phyloP scores from a whole-genome alignment of 1,140 invertebrate species.

The Lepidurus packardi region DNA sequence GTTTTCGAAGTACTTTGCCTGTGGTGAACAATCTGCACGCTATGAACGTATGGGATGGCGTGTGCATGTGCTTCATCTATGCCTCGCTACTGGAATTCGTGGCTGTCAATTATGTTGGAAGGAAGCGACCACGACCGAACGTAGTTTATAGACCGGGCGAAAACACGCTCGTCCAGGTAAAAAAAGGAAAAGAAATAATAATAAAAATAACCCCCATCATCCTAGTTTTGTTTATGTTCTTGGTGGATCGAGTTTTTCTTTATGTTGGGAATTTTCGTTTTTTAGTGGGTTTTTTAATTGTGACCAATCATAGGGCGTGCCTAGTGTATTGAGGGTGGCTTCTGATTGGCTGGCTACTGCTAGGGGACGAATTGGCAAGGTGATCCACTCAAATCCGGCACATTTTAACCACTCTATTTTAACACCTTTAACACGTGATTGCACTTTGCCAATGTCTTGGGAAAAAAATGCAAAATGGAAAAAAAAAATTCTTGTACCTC shows the following conservation, averaged over 20 bases:
- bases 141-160: slow-evolving; percentile 81
- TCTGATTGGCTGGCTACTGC: slow-evolving; percentile 26
- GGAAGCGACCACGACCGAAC: slow-evolving; percentile 80
- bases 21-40: slow-evolving; percentile 88
- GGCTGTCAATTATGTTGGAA: slow-evolving; percentile 87
- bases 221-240: neutral
- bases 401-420: slow-evolving; percentile 11
- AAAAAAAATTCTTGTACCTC: neutral
- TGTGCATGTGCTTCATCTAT: slow-evolving; percentile 95
- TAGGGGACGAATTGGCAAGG: slow-evolving; percentile 28
- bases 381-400: slow-evolving; percentile 17
- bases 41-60: slow-evolving; percentile 93
- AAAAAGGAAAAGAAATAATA: slow-evolving; percentile 28
- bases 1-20: slow-evolving; percentile 62
- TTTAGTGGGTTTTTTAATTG: slow-evolving; percentile 14
- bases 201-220: neutral
- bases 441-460: slow-evolving; percentile 21
- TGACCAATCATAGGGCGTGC: slow-evolving; percentile 33
- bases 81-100: slow-evolving; percentile 88
- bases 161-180: slow-evolving; percentile 83
- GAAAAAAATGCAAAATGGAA: neutral
- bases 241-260: neutral
- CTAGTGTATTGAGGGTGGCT: slow-evolving; percentile 21
- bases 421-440: neutral
- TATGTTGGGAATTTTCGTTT: slow-evolving; percentile 24